Conservation (phyloP, 2,797 vertebrate species). For the Eulemur coronatus region DNA sequence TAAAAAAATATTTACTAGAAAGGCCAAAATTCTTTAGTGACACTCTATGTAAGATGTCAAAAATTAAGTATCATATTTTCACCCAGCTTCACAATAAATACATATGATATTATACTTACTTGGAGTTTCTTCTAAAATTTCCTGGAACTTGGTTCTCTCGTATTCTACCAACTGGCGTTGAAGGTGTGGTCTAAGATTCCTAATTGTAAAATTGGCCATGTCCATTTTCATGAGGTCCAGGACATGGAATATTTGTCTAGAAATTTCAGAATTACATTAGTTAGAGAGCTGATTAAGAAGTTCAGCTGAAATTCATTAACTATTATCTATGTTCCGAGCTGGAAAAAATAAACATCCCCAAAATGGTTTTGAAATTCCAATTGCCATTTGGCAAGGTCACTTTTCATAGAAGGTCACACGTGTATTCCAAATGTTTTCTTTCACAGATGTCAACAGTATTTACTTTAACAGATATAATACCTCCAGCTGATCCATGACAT, state of each 20-base stretch:
- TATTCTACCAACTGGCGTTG: conserved; percentile 91
- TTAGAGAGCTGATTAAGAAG: conserved; percentile 20
- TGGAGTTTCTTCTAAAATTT: conserved; percentile 92
- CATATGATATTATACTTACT: conserved; percentile 82
- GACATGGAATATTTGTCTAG: conserved; percentile 91
- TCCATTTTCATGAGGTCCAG: conserved; percentile 94
- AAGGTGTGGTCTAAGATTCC: conserved; percentile 90
- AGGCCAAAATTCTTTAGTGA: neutral
- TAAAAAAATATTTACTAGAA: neutral
- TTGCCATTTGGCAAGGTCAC: neutral
- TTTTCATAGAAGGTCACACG: neutral
- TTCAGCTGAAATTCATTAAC: neutral
- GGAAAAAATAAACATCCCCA: neutral
- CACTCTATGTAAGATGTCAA: neutral
- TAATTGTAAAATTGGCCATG: conserved; percentile 93
- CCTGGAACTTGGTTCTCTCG: conserved; percentile 93
- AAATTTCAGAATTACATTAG: conserved; percentile 56
- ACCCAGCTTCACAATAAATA: neutral
- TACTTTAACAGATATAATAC: neutral
- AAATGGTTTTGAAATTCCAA: neutral
- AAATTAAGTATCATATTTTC: neutral
- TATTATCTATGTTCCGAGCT: neutral
- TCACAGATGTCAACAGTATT: neutral
- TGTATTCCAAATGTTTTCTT: neutral
- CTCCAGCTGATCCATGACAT: neutral